Base-by-base conservation (phyloP, 1,140 invertebrate genomes). In the Dreissena polymorpha region DNA sequence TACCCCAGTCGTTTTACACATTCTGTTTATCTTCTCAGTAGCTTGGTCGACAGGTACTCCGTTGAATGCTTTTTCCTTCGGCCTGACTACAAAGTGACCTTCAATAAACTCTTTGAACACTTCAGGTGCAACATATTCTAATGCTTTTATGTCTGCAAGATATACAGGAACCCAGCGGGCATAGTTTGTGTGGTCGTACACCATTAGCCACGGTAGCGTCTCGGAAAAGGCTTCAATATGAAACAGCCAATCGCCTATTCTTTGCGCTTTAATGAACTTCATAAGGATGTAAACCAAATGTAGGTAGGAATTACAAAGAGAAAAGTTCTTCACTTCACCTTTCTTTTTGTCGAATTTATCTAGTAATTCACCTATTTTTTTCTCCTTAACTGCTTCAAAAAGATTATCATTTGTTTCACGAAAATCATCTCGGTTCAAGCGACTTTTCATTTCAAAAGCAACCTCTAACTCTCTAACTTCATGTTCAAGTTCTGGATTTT, bases 81-180 rank as follows among this genome's bases (percentile, higher is more conserved):
- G 49, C 63, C 81, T 85, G 55, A 85, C 69, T 64, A 81, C 76
- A 85, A n/a, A 65, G 25, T 85, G 73, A 29, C 79, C 79, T 21
- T 0, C 23, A 12, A 25, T 69, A 21, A 82, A 82, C 27, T 79
- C 76, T 23, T 57, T 64, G 10, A 57, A 64, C 10, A 84, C 75
- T 39, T 78, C 75, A 21, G 82, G 74, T 13, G 82, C 64, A 68
- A 2, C 67, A 10, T 13, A 63, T 16, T 63, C 27, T n/a, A 72
- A 29, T 5, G 13, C n/a, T 68, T 60, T 75, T 82, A 85, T 85
- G 8, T 79, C 82, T 23, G 68, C 39, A 27, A 85, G 51, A 68
- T 79, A 79, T n/a, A 74, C 70, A 64, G 64, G 69, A 14, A 68
- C 78, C 69, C 70, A 85, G 50, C 57, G 39, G 10, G 76, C 55